These are phyloP conservation scores for Eupithecia inturbata DNA, from an alignment of 2,888 invertebrate species.

Conservation along the genomic window DNA sequence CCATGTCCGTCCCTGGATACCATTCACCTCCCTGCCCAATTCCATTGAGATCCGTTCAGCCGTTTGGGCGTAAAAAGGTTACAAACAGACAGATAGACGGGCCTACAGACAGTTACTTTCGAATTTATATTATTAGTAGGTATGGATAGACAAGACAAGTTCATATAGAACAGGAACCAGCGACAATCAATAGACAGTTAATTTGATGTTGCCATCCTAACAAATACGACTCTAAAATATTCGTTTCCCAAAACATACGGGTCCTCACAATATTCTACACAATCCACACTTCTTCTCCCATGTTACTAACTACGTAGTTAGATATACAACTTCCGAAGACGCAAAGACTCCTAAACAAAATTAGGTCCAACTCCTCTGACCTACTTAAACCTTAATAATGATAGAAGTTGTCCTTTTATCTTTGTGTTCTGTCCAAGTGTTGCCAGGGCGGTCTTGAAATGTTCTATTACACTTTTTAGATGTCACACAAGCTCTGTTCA, in stretches of 20 bases:
- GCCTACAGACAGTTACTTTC: no score
- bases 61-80: no score
- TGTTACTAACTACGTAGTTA: not conserved
- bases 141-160: no score
- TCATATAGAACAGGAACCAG: no score
- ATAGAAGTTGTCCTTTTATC: conserved; percentile 4
- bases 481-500: not conserved
- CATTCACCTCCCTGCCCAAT: no score
- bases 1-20: no score
- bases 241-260: not conserved
- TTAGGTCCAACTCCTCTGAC: conserved; percentile 40
- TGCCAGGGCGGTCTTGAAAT: not conserved
- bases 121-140: no score
- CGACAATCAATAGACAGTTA: no score
- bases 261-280: not conserved
- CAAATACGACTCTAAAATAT: no score
- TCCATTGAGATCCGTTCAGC: no score
- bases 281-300: not conserved
- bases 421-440: not conserved
- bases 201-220: no score
- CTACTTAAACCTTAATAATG: conserved; percentile 20
- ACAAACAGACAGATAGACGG: no score
- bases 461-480: not conserved
- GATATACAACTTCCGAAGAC: conserved; percentile 33
- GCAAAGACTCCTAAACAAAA: conserved; percentile 47